Base-by-base conservation (phyloP, 2,888 invertebrate species). In the Pandemis corylana region DNA sequence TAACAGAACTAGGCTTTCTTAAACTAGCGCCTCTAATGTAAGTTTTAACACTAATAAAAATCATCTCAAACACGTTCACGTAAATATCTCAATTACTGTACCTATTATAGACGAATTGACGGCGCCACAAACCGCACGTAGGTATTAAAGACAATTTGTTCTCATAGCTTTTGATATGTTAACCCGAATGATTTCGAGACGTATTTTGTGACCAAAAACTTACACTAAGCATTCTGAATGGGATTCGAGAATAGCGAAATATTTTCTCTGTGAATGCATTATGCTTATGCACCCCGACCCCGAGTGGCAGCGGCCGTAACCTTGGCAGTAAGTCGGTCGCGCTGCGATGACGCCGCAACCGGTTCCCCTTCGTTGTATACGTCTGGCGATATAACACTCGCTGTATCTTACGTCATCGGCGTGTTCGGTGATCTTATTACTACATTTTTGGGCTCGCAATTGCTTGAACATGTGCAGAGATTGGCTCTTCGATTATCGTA, bases 271-370 rank as follows among this genome's bases (percentile, higher is more conserved):
- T 59, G 59, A 0, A 46, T 46, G 64, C 46, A 65, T 65, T n/a
- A 49, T 65, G 65, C 65, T 20, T 20, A 20, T 20, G 20, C 20
- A 65, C 65, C 13, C 49, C 49, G 65, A 46, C 28, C 7, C 28
- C 28, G 28, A 36, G 28, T 36, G 2, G n/a, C n/a, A 15, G 46
- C 64, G 46, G 46, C 64, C 65, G n/a, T 65, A 36, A 65, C 65
- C 65, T 65, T 65, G 65, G n/a, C 28, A 15, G 20, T 28, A 46
- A 13, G 46, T 65, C 65, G 46, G 65, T 65, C 65, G 49, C 46
- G 65, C 49, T 64, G 49, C 64, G 64, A 42, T 63, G 63, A 13
- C 65, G 49, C 13, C n/a, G 13, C 28, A 12, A 65, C 65, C 65
- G 65, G 65, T 65, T 49, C 65, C 65, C 65, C 9, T 59, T 59